A percentile compares a stretch with the other conserved stretches of the same genome.
These are phyloP conservation scores for Grammomys surdaster DNA, from an alignment of 2,113 vertebrate genomes.

Conservation along the genomic window DNA sequence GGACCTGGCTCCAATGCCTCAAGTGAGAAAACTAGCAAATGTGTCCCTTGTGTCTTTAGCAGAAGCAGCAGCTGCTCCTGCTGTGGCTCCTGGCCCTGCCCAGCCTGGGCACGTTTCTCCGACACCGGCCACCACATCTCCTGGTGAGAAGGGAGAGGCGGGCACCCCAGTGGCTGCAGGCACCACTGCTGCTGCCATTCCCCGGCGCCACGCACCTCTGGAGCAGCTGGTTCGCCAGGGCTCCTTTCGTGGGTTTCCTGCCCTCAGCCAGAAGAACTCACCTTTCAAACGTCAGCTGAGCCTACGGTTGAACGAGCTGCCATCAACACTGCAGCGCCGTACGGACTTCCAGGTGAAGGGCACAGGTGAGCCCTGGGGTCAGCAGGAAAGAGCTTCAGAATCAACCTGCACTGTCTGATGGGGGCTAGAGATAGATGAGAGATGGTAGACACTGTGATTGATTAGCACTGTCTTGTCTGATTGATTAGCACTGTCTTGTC, in stretches of 20 bases:
- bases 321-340: slow-evolving; percentile 94
- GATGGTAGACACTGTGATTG: not conserved
- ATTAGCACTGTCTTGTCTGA: not conserved
- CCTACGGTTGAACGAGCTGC: slow-evolving; percentile 94
- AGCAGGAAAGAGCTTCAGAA: not conserved
- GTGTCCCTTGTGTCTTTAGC: slow-evolving; percentile 38
- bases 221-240: slow-evolving; percentile 96
- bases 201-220: slow-evolving; percentile 94
- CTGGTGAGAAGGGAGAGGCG: slow-evolving; percentile 89
- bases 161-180: slow-evolving; percentile 83
- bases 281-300: slow-evolving; percentile 96
- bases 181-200: slow-evolving; percentile 90
- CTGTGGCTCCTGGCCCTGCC: slow-evolving; percentile 74
- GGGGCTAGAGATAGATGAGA: no score
- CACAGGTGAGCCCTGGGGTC: slow-evolving; percentile 87
- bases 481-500: no score
- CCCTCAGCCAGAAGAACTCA: slow-evolving; percentile 95
- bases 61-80: slow-evolving; percentile 79
- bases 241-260: slow-evolving; percentile 94
- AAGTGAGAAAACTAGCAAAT: not conserved
- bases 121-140: slow-evolving; percentile 90
- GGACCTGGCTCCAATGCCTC: not conserved
- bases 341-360: slow-evolving; percentile 91
- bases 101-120: slow-evolving; percentile 90
- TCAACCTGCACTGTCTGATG: not conserved